phyloP scores from a whole-genome alignment of 2,888 invertebrate species.

The Lasioglossum zephyrum region DNA sequence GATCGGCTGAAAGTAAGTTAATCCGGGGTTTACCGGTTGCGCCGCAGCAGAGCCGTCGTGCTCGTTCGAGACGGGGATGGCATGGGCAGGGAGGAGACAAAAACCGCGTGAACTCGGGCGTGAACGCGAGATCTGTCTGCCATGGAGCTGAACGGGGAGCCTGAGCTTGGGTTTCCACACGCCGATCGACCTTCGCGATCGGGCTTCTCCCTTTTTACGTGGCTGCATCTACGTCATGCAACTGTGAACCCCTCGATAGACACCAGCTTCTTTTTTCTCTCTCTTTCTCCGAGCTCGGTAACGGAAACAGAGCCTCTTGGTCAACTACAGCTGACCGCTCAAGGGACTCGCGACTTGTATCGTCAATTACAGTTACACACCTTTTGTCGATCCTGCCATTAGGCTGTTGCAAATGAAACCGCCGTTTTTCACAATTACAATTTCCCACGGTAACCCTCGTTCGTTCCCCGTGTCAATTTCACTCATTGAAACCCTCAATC shows the following conservation, averaged over 20 bases:
- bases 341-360: background rate
- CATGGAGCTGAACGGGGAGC: background rate
- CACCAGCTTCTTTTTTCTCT: background rate
- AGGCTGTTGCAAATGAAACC: background rate
- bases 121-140: conserved; percentile 43
- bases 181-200: conserved; percentile 50
- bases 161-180: background rate
- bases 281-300: background rate
- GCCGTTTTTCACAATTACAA: background rate
- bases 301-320: conserved; percentile 5
- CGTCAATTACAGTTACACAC: background rate
- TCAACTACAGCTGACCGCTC: background rate
- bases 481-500: no score
- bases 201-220: conserved; percentile 23
- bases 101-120: conserved; percentile 56
- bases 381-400: background rate
- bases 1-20: conserved; percentile 59
- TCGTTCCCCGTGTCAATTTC: no score
- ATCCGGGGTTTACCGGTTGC: conserved; percentile 57
- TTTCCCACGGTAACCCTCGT: background rate
- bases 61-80: background rate
- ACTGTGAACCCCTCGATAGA: conserved; percentile 11
- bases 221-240: conserved; percentile 13
- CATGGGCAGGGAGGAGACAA: conserved; percentile 29
- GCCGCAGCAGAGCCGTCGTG: background rate